Conservation (phyloP, 2,888 invertebrate species). For the Cyaniris semiargus region DNA sequence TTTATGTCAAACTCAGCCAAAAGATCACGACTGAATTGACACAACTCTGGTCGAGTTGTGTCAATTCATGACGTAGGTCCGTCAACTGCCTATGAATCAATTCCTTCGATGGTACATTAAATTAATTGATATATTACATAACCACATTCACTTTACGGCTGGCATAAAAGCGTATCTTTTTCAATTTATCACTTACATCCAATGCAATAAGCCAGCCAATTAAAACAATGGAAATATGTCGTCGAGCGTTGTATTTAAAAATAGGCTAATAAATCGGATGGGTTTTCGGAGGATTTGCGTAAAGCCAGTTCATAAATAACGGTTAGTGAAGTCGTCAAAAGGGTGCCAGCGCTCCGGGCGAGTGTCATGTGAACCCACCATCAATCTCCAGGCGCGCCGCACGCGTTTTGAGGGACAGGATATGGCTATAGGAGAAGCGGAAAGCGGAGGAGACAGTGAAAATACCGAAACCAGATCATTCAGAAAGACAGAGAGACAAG, state of each 20-base stretch:
- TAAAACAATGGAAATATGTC: constrained; percentile 30
- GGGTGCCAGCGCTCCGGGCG: constrained; percentile 70
- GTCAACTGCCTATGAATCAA: too few relatives aligned
- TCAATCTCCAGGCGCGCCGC: constrained; percentile 59
- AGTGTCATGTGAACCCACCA: constrained; percentile 77
- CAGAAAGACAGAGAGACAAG: too few relatives aligned
- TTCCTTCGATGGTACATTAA: too few relatives aligned
- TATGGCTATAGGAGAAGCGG: constrained; percentile 35
- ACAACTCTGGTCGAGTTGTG: too few relatives aligned
- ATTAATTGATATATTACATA: too few relatives aligned
- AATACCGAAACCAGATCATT: neutral
- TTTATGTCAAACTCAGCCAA: too few relatives aligned
- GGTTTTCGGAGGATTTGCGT: constrained; percentile 57
- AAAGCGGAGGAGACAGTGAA: constrained; percentile 1
- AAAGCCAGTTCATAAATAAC: constrained; percentile 72
- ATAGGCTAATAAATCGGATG: constrained; percentile 31
- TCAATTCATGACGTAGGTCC: too few relatives aligned
- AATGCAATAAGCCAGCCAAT: constrained; percentile 23
- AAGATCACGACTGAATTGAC: too few relatives aligned
- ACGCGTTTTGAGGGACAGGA: constrained; percentile 36
- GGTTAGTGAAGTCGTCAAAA: constrained; percentile 78
- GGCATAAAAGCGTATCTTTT: neutral
- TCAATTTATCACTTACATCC: neutral
- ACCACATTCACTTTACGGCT: too few relatives aligned
- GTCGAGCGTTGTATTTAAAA: constrained; percentile 30